Conservation (phyloP, 2,888 invertebrate genomes). For the Drosophila buzzatii region DNA sequence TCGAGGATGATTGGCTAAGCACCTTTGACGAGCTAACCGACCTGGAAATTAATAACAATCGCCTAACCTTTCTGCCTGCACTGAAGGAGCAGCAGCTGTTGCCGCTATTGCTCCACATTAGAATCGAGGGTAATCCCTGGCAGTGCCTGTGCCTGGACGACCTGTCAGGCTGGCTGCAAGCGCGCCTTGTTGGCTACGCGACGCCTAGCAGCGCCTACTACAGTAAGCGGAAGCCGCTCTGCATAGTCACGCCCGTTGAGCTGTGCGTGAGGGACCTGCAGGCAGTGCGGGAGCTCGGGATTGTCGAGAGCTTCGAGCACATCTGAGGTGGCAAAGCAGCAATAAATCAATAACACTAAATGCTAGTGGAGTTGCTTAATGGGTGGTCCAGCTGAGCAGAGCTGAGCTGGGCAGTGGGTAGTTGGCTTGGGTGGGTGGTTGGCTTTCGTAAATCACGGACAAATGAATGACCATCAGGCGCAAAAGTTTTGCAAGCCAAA, state of each 20-base stretch:
- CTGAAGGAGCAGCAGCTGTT: conserved; percentile 69
- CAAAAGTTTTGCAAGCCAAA: conserved; percentile 69
- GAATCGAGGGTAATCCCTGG: conserved; percentile 84
- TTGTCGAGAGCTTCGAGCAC: conserved; percentile 74
- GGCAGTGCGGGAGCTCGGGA: conserved; percentile 66
- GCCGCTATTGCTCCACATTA: conserved; percentile 59
- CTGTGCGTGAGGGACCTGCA: conserved; percentile 74
- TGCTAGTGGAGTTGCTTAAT: conserved; percentile 39
- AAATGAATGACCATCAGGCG: conserved; percentile 77
- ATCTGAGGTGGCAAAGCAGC: conserved; percentile 46
- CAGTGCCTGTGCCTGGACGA: conserved; percentile 82
- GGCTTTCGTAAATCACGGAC: conserved; percentile 74
- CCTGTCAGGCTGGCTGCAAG: conserved; percentile 72
- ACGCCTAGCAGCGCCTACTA: conserved; percentile 72
- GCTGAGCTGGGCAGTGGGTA: neutral
- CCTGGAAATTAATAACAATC: conserved; percentile 81
- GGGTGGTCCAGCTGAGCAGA: conserved; percentile 9
- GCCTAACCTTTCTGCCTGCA: conserved; percentile 79
- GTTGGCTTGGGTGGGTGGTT: conserved; percentile 1
- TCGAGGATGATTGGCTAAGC: conserved; percentile 63
- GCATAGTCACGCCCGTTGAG: conserved; percentile 78
- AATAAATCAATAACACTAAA: conserved; percentile 74
- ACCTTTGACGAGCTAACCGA: conserved; percentile 61
- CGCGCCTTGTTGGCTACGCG: conserved; percentile 64
- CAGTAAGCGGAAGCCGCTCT: conserved; percentile 78